Conservation (phyloP, 2,113 vertebrate genomes). For the Lucifuga dentata region DNA sequence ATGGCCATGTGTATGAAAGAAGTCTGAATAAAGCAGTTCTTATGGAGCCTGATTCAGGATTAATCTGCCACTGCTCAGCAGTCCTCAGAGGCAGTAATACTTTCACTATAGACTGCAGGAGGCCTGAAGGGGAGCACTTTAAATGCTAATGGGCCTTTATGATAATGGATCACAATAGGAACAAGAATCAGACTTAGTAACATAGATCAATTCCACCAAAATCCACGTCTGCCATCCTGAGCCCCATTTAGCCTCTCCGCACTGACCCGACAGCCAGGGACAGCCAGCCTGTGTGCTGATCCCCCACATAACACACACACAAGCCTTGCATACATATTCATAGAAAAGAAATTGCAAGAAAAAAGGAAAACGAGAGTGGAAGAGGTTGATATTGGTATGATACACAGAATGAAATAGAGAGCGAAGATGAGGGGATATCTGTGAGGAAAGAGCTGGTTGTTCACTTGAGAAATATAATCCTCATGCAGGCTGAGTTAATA, state of each 20-base stretch:
- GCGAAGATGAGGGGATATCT: slow-evolving; percentile 44
- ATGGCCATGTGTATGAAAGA: slow-evolving; percentile 59
- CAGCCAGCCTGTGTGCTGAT: slow-evolving; percentile 24
- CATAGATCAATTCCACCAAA: slow-evolving; percentile 50
- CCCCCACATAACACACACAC: slow-evolving; percentile 29
- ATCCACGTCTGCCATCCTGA: slow-evolving; percentile 29
- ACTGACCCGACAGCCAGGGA: slow-evolving; percentile 9
- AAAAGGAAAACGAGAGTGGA: slow-evolving; percentile 19
- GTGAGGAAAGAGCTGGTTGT: slow-evolving; percentile 65
- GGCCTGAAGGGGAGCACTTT: slow-evolving; percentile 73
- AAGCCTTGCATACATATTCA: slow-evolving; percentile 50
- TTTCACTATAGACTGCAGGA: slow-evolving; percentile 72
- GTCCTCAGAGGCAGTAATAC: slow-evolving; percentile 70
- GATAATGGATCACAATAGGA: slow-evolving; percentile 73
- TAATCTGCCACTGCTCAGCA: slow-evolving; percentile 68
- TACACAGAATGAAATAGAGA: slow-evolving; percentile 9
- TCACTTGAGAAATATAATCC: slow-evolving; percentile 75
- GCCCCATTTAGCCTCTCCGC: slow-evolving; percentile 18
- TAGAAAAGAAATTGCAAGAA: slow-evolving; percentile 23
- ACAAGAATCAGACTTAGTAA: slow-evolving; percentile 56
- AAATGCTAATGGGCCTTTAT: slow-evolving; percentile 78
- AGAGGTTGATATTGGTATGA: slow-evolving; percentile 6
- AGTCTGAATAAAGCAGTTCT: slow-evolving; percentile 60
- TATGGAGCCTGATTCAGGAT: slow-evolving; percentile 63
- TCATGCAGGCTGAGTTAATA: slow-evolving; percentile 70